Conservation (phyloP, 1,140 invertebrate species). For the Drosophila pallidifrons region DNA sequence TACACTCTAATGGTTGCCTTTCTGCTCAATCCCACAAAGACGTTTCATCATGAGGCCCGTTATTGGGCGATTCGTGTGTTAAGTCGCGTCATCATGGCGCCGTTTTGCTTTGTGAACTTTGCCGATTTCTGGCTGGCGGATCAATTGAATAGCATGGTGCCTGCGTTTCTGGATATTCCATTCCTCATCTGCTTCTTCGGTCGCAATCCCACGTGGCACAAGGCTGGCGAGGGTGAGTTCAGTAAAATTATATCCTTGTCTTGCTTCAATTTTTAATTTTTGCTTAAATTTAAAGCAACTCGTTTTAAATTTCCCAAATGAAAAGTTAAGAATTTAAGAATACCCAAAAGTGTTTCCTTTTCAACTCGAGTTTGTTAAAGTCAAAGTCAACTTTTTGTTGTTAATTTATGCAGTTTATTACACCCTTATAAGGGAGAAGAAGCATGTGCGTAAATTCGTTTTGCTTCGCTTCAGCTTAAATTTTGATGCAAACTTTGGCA, state of each 20-base stretch:
- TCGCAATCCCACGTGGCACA: conserved; percentile 90
- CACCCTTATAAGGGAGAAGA: neutral
- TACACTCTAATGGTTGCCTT: conserved; percentile 90
- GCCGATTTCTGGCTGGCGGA: conserved; percentile 99
- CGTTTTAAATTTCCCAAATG: neutral
- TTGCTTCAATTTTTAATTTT: neutral
- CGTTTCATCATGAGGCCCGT: conserved; percentile 91
- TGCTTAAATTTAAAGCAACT: neutral
- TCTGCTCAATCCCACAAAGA: conserved; percentile 92
- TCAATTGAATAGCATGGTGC: conserved; percentile 97
- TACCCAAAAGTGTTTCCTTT: neutral
- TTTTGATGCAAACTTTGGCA: conserved; percentile 7
- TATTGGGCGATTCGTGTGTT: conserved; percentile 87
- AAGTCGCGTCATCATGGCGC: conserved; percentile 93
- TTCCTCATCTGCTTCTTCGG: conserved; percentile 95
- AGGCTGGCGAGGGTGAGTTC: conserved; percentile 86
- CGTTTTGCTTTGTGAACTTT: conserved; percentile 98
- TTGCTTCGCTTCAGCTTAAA: neutral
- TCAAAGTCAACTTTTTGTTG: conserved; percentile 8
- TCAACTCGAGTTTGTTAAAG: neutral
- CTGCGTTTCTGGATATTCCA: conserved; percentile 96
- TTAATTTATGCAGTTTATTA: conserved; percentile 19
- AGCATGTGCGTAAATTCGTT: neutral
- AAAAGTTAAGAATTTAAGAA: neutral
- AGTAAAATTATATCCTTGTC: neutral